Conservation (phyloP, 1,140 invertebrate genomes). For the Euwallacea fornicatus region DNA sequence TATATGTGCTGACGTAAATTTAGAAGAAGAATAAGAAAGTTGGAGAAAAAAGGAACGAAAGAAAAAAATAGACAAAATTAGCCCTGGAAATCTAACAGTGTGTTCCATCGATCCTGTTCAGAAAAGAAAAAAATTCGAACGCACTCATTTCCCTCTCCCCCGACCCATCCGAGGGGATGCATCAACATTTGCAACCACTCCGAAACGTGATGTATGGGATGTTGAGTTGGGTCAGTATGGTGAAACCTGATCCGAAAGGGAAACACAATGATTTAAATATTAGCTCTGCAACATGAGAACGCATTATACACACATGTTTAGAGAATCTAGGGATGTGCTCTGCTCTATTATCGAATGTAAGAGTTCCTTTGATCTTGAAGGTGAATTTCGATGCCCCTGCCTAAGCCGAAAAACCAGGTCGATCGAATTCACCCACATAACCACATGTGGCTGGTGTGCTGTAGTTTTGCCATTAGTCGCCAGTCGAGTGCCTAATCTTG, state of each 20-base stretch:
- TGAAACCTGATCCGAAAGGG: conserved; percentile 24
- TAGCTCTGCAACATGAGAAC: conserved; percentile 10
- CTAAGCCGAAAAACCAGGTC: conserved; percentile 32
- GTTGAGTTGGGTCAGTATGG: conserved; percentile 29
- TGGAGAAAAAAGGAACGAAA: too few species aligned
- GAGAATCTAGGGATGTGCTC: background rate
- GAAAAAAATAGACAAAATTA: too few species aligned
- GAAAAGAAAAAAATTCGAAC: too few species aligned
- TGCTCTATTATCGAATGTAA: background rate
- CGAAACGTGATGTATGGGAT: conserved; percentile 20
- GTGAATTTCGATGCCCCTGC: background rate
- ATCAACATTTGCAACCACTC: conserved; percentile 26
- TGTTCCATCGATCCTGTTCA: too few species aligned
- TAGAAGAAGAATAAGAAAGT: too few species aligned
- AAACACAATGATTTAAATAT: conserved; percentile 26
- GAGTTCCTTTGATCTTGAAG: background rate
- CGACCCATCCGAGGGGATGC: conserved; percentile 10
- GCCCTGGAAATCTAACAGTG: too few species aligned
- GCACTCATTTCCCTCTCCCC: too few species aligned
- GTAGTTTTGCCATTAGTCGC: conserved; percentile 37
- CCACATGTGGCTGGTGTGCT: conserved; percentile 32
- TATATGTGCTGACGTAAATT: too few species aligned
- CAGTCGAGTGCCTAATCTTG: conserved; percentile 38
- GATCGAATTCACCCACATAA: conserved; percentile 31
- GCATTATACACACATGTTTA: background rate